Evolutionary conservation across 2,888 invertebrate genomes (phyloP), one percentile per base, ranked within the genome.

Genomic region (Anticlea derivata): DNA sequence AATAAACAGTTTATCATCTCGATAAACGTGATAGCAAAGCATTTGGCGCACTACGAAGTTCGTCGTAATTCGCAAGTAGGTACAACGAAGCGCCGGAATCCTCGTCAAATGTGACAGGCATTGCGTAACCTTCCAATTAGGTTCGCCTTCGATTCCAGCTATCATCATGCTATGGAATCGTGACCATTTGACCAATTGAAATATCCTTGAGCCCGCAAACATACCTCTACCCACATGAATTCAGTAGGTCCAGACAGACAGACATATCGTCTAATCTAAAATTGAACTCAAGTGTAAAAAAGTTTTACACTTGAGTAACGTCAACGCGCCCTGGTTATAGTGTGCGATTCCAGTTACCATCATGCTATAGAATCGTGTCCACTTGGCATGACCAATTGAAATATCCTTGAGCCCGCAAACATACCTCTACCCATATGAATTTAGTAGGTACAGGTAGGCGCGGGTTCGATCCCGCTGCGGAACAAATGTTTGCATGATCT

Each of bases 161-260:
- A 31, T 24, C 33, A 47, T 59, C 60, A 57, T 43, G 52, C 55
- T 44, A 45, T 51, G 46, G 41, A 41, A 33, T 52, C 52, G 55
- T 63, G 61, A 41, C 53, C 55, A 51, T 45, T 53, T 47, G 47
- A 54, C 44, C 46, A 63, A 63, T 63, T 61, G 54, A 58, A 60
- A 55, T 60, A 37, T 39, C 62, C 63, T 66, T 60, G 63, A 47
- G 40, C 30, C 30, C 26, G 29, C 30, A 17, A 39, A 22, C 33
- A 23, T 17, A 45, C 22, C 24, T 47, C 24, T 34, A 23, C 34
- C 34, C 10, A n/a, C 17, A 10, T 20, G 8, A 30, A 4, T 17
- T 17, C 2, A 30, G 10, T 30, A 30, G 8, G n/a, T 26, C 7
- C n/a, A n/a, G n/a, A n/a, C n/a, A n/a, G n/a, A n/a, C n/a, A n/a